Evolutionary conservation across 2,888 invertebrate genomes (phyloP).

Genomic region (Phengaris arion): DNA sequence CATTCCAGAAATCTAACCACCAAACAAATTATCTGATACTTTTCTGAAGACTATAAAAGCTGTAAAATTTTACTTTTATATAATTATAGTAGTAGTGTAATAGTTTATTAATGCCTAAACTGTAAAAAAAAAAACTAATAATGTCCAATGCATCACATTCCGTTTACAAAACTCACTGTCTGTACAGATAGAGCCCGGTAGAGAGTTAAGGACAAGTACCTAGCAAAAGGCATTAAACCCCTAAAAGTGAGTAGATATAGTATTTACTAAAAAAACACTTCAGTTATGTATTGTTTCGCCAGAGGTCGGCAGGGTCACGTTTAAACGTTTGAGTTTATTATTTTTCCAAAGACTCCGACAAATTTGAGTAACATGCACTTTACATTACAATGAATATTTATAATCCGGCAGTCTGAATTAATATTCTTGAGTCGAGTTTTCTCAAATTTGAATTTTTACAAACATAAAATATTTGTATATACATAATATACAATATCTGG

Average conservation of each 20-base stretch:
- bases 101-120: too few relatives aligned
- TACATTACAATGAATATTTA: conserved; percentile 8
- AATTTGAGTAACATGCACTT: not conserved
- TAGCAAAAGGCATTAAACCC: not conserved
- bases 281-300: not conserved
- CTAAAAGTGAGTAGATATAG: too few relatives aligned
- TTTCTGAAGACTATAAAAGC: too few relatives aligned
- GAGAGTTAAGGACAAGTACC: not conserved
- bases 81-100: too few relatives aligned
- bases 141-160: too few relatives aligned
- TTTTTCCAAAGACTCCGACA: not conserved
- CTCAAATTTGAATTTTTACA: not conserved
- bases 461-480: not conserved
- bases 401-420: not conserved
- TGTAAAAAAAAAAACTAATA: too few relatives aligned
- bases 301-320: conserved; percentile 6
- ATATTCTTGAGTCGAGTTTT: not conserved
- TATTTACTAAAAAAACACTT: not conserved
- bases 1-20: too few relatives aligned
- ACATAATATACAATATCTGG: not conserved
- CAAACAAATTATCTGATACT: too few relatives aligned
- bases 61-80: too few relatives aligned
- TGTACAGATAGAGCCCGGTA: not conserved
- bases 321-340: conserved; percentile 1
- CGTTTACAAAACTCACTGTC: too few relatives aligned